Evolutionary conservation across 2,888 invertebrate species (phyloP), one percentile per base, ranked within the genome.

Genomic region (Sphinx pinastri): DNA sequence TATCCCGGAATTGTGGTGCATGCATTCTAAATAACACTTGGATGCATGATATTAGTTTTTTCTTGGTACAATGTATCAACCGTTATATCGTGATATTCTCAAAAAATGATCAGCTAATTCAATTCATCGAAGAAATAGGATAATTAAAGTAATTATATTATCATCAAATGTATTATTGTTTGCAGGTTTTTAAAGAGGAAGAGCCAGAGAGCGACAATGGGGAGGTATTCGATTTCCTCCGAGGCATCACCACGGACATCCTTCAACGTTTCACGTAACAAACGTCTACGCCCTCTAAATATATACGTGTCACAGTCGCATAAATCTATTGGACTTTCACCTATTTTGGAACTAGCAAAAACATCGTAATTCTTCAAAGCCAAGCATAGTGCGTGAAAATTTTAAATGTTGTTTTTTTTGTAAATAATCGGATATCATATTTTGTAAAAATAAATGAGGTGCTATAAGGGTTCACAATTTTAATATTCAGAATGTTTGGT

Each of bases 221-320:
- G 13, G 94, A 93, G 77, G 85, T 93, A 77, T 86, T 93, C 68
- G 91, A 89, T 75, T 92, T 89, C 82, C 79, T 94, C 51, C 84
- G 85, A 73, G 94, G 91, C 76, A 84, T 93, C 84, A 93, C 92
- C 68, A 89, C 90, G 59, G 92, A 93, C 77, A 85, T 93, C 73
- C 77, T 93, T 63, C 89, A 93, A 68, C 87, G 89, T 76, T 92
- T 94, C 76, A 76, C 88, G 71, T 92, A 88, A 83, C 76, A 71
- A 60, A 67, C 70, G 71, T 69, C 69, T 52, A 70, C 66, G 68
- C 71, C 38, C 19, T 69, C 54, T 54, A 38, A 51, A 38, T 31
- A 60, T 31, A 59, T 59, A 45, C 16, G 52, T 47, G 38, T 59
- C 58, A 69, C 54, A 16, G 7, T 14, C 25, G 16, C 60, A 63